Percentiles rank a stretch among this genome's conserved stretches.
Evolutionary conservation across 2,113 vertebrate genomes (phyloP).

Genomic region (Actinemys pallida): DNA sequence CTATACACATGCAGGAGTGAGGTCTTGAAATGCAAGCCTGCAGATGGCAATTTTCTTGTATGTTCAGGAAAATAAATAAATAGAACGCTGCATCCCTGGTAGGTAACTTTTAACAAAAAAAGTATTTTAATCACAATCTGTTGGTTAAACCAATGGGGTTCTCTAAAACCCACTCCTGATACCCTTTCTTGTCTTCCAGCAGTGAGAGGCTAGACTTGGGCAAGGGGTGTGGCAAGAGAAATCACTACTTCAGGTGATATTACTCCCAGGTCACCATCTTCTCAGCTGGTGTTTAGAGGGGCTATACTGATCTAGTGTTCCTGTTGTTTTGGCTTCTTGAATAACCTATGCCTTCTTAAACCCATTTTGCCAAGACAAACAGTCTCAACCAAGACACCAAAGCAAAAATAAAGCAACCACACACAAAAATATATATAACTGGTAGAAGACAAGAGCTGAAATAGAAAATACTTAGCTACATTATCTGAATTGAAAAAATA

Average conservation of each 20-base stretch:
- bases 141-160: not conserved
- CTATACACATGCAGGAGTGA: not conserved
- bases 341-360: accelerated
- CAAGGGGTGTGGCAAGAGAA: not conserved
- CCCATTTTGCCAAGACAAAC: not conserved
- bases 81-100: not conserved
- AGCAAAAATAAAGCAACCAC: not conserved
- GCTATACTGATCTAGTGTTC: not conserved
- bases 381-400: not conserved
- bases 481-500: not conserved
- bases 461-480: not conserved
- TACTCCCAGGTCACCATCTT: not conserved
- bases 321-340: not conserved
- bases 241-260: not conserved
- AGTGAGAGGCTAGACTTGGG: not conserved
- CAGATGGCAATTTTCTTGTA: not conserved
- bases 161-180: not conserved
- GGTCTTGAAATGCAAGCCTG: not conserved
- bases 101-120: not conserved
- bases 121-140: not conserved
- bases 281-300: not conserved
- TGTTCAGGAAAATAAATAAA: not conserved
- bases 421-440: not conserved
- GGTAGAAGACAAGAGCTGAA: not conserved
- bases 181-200: not conserved